Evolutionary conservation across 2,888 invertebrate genomes (phyloP), one percentile per base, ranked within the genome.

Genomic region (Calameuta pallipes): DNA sequence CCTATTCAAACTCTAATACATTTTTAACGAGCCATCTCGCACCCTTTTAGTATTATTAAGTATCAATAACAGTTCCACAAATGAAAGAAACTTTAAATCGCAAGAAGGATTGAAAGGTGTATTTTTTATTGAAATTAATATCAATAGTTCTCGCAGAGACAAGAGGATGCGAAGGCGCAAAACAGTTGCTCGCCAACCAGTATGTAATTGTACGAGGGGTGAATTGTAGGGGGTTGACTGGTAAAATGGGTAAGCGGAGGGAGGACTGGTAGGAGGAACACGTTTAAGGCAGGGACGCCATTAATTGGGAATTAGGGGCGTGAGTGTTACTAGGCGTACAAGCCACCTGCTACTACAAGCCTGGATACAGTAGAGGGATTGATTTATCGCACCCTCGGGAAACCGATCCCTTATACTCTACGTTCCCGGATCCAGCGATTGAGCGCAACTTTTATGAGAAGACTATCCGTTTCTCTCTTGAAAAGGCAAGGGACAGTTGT

Each of bases 271-370:
- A 56, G 41, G 41, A 56, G 41, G 41, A 56, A 56, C 41, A 71
- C 30, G 71, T 56, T 41, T 73, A 69, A 69, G 69, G 71, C 69
- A 69, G 80, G 82, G 82, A 80, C 82, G 81, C 83, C 89, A 90
- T 91, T 91, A 91, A 91, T 91, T 91, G 90, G 89, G 90, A 89
- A 91, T 91, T 91, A 91, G 90, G 90, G 89, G 88, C 88, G 87
- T 85, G 89, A 88, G 89, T 85, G 87, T 84, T 80, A 83, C 85
- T 86, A 85, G 86, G 87, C 84, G 87, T 87, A 85, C 82, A 81
- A 85, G 88, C 91, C 91, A 91, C 91, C 91, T 91, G 90, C 91
- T 90, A 89, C 90, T 85, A 79, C 73, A 34, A 75, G 73, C 78
- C 80, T 80, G 80, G 76, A 81, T 82, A 81, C 82, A 77, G 41